These are phyloP conservation scores for Chlamydotis undulata DNA, from an alignment of 2,113 vertebrate genomes.

Conservation along the genomic window DNA sequence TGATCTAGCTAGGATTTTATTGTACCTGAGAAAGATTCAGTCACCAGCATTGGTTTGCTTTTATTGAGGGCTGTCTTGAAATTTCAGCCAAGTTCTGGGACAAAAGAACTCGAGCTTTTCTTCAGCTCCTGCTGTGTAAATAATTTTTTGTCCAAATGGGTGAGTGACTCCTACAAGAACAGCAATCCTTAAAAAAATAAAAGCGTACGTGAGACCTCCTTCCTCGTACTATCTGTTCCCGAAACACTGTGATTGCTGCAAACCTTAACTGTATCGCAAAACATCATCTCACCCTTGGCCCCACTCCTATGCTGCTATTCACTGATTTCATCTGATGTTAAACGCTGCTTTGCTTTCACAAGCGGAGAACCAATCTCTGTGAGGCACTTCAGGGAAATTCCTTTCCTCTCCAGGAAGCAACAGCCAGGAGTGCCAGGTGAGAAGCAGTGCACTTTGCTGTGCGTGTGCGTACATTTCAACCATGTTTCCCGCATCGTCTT, in stretches of 20 bases:
- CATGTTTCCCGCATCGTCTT: neutral
- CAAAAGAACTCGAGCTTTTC: neutral
- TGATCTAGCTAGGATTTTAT: neutral
- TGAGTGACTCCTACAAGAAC: neutral
- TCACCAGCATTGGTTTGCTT: neutral
- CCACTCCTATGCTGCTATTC: neutral
- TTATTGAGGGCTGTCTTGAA: neutral
- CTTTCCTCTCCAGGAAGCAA: neutral
- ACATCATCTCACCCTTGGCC: neutral
- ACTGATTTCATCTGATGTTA: neutral
- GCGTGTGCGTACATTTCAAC: neutral
- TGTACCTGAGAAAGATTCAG: neutral
- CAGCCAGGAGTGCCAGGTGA: rapidly evolving
- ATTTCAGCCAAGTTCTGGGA: neutral
- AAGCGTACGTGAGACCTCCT: neutral
- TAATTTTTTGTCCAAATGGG: neutral
- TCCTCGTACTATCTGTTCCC: neutral
- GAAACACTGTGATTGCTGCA: neutral
- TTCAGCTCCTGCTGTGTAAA: neutral
- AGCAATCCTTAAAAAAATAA: neutral
- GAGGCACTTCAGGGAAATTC: neutral
- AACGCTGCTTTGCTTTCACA: neutral
- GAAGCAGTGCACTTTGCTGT: neutral
- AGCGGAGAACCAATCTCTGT: neutral
- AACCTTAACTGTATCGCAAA: neutral